Evolutionary conservation across 1,140 invertebrate genomes (phyloP), one percentile per base, ranked within the genome.

Genomic region (Hormaphis cornu): DNA sequence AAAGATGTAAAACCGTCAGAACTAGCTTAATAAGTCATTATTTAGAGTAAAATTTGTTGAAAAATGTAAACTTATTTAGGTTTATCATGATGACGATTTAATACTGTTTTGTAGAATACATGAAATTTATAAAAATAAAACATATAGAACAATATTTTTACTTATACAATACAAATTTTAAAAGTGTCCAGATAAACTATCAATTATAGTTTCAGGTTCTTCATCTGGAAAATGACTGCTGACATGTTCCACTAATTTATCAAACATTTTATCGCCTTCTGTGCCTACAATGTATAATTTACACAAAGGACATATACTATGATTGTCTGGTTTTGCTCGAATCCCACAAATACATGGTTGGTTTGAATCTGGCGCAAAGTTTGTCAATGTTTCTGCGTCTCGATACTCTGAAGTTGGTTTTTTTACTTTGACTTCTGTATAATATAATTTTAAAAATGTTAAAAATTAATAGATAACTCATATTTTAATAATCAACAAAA

Each of bases 1-100:
- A 87, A 81, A 73, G 85, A 88, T 78, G 81, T 89, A 2, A 87
- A 89, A 77, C 87, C 87, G 46, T 83, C 84, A 22, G 81, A 89
- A 72, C 79, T 89, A 75, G 86, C 84, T 37, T 90, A 83, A n/a
- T n/a, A 30, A 56, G 48, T 50, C 37, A 59, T 59, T 28, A 53
- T 24, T 59, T 59, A 71, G 59, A 59, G 22, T 40, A 30, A 69
- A 33, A n/a, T 5, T 12, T 28, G 20, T 48, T 37, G 28, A 46
- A 42, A 37, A n/a, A 7, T 7, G 10, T 26, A 50, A 69, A 20
- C 48, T 46, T 10, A 52, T 33, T 30, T 42, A 5, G 8, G 40
- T 56, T 35, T 7, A 24, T 16, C 22, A 37, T 58, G 12, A n/a
- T 24, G 0, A n/a, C 37, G 37, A 10, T 24, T 40, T 54, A 24